phyloP scores from a whole-genome alignment of 1,140 invertebrate genomes.

The Caerostris darwini region DNA sequence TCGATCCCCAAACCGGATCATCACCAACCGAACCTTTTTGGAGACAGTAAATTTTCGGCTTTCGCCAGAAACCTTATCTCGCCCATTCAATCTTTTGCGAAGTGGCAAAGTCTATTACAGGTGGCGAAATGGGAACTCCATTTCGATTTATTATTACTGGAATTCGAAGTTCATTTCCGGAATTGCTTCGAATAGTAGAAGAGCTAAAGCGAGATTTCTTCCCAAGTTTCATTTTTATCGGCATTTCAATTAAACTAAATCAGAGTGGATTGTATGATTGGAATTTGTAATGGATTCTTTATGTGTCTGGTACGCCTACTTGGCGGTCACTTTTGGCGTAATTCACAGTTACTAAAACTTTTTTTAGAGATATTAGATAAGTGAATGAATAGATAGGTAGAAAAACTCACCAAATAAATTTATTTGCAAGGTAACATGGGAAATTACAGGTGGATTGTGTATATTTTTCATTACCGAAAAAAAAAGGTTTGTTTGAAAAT shows the following conservation, averaged over 20 bases:
- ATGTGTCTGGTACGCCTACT: not conserved
- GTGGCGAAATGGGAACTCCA: not conserved
- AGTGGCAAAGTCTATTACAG: not conserved
- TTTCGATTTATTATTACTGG: not conserved
- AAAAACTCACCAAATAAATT: not conserved
- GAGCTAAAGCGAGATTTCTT: not conserved
- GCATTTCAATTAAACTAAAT: conserved; percentile 10
- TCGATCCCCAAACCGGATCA: conserved; percentile 44
- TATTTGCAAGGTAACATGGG: not conserved
- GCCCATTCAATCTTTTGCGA: not conserved
- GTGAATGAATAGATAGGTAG: not conserved
- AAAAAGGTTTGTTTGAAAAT: not conserved
- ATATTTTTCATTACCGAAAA: not conserved
- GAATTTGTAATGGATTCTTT: not conserved
- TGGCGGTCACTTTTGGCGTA: not conserved
- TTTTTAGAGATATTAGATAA: not conserved
- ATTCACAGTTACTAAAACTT: not conserved
- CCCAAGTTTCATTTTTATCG: not conserved
- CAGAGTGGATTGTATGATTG: not conserved
- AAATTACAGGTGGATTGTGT: not conserved
- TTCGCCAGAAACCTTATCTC: not conserved
- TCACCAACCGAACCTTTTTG: not conserved
- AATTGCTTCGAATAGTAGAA: not conserved
- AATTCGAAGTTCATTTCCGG: not conserved
- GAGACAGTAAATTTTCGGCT: conserved; percentile 25